Percentiles rank a stretch among this genome's conserved stretches.
phyloP scores from a whole-genome alignment of 2,888 invertebrate species.

The Tridacna crocea region DNA sequence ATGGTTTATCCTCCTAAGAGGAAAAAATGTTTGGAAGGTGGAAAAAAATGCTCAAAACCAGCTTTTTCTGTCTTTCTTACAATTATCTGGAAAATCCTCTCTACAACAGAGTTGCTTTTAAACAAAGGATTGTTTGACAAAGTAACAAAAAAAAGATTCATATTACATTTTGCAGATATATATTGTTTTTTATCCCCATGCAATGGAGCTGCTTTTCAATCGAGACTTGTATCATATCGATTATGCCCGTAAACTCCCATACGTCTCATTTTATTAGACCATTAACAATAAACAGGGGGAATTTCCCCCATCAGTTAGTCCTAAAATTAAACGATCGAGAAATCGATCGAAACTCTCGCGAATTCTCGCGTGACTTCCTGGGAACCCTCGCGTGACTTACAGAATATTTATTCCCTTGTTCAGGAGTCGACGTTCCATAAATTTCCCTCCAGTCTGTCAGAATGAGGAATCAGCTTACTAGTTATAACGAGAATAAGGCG shows the following conservation, averaged over 20 bases:
- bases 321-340: slow-evolving; percentile 15
- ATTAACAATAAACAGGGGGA: slow-evolving; percentile 12
- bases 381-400: slow-evolving; percentile 13
- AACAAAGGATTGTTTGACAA: too few relatives aligned
- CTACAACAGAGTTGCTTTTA: too few relatives aligned
- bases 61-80: too few relatives aligned
- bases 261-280: slow-evolving; percentile 11
- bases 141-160: too few relatives aligned
- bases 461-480: not conserved
- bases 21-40: too few relatives aligned
- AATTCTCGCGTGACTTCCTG: slow-evolving; percentile 14
- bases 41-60: too few relatives aligned
- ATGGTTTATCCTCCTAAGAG: too few relatives aligned
- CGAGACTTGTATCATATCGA: too few relatives aligned
- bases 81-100: too few relatives aligned
- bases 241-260: not conserved
- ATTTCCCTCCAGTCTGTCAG: slow-evolving; percentile 10
- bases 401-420: not conserved
- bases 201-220: too few relatives aligned
- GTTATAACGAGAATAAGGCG: not conserved
- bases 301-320: not conserved
- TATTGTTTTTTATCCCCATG: too few relatives aligned
- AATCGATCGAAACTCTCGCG: slow-evolving; percentile 5
- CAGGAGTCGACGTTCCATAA: not conserved
- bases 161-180: too few relatives aligned